Base-by-base conservation (phyloP, 1,140 invertebrate species). In the Drusus annulatus region DNA sequence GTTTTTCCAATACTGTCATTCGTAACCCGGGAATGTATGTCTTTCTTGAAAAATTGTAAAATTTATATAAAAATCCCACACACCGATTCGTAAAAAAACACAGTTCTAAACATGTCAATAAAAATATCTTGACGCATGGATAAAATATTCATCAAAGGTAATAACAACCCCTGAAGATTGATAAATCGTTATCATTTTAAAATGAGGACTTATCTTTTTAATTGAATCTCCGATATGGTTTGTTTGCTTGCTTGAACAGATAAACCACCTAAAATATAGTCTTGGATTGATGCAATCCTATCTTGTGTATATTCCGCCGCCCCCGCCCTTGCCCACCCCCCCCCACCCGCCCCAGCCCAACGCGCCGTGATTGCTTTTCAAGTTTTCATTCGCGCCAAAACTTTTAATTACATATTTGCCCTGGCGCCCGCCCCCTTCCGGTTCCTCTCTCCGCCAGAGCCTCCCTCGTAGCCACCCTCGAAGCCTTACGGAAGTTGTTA, bases 391-490 rank as follows among this genome's bases (percentile, higher is more conserved):
- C 77, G 82, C 82, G 79, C 77, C 80, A 75, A 79, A 83, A 83
- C 82, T 83, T 83, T 83, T 83, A 83, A 83, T 83, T 83, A 83
- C 82, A 83, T 83, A 83, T 83, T 83, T 83, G 79, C 82, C 73
- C 79, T 68, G 60, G 28, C 52, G 63, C 28, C 62, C 75, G 17
- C 56, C 10, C 71, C 79, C 23, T 36, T 62, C 51, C 76, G 36
- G 58, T 45, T 45, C 36, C 36, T 52, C 58, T 16, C 58, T 62
- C 17, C 51, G 19, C 19, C 13, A 54, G 10, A 21, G 36, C 36
- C 58, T 8, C 51, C 36, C 36, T 25, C n/a, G 58, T 0, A 54
- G 17, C 56, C 56, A 17, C 62, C 62, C 65, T 17, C 62, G 13
- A 17, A 68, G 19, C 76, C 76, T 69, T 16, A 15, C 79, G 79